Evolutionary conservation across 2,797 vertebrate genomes (phyloP), one percentile per base, ranked within the genome.

Genomic region (Chelon auratus): DNA sequence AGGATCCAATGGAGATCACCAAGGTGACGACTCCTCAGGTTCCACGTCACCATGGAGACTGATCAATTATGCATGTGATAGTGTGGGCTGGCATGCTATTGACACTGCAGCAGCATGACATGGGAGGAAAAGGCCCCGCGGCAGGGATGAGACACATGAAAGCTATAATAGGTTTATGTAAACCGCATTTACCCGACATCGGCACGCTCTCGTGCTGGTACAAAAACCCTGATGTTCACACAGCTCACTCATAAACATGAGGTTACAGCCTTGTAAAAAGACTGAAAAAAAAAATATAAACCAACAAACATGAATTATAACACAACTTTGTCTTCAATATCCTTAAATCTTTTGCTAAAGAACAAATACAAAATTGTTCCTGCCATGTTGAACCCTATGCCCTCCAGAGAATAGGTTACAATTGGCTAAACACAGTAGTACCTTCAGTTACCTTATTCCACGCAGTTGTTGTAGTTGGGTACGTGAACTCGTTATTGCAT

Each of bases 151-250:
- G 53, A 42, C 52, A 74, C 58, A 63, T 15, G 61, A 75, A 62
- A 77, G 76, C 73, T 69, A 87, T 87, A 72, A 77, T 61, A 66
- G 77, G 72, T 77, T 78, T 56, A 65, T 75, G 52, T 55, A 63
- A 81, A 82, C 54, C 62, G 51, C 66, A 78, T 75, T 63, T 50
- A 74, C 55, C 75, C 69, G 61, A 57, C 48, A 56, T 14, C 65
- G 13, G 64, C 62, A 26, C 65, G 66, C 61, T 56, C 61, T 52
- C 15, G 6, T 26, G 26, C 3, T 42, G 20, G 2, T 50, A 26
- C 55, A 45, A 60, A 37, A n/a, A 26, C 18, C 12, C 52, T 3
- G 6, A 45, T n/a, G 45, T 57, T 61, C 51, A 42, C 64, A 77
- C 36, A 11, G 14, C 37, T 57, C 12, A 11, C 14, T 54, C 39